phyloP scores from a whole-genome alignment of 2,888 invertebrate species.

The Cataglyphis livida region DNA sequence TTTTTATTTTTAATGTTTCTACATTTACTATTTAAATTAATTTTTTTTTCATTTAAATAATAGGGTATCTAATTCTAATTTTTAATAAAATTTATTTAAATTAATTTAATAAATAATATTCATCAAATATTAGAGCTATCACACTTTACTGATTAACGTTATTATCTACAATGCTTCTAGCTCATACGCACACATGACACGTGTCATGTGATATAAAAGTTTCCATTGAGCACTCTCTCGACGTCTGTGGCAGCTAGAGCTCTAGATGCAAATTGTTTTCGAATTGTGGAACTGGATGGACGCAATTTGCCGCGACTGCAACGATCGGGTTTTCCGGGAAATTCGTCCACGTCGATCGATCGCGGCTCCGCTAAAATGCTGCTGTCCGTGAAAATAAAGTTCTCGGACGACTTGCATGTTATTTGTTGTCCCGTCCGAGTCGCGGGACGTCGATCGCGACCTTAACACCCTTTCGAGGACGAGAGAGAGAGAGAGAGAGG shows the following conservation, averaged over 20 bases:
- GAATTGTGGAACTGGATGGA: neutral
- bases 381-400: conserved; percentile 19
- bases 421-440: neutral
- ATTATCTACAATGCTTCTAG: neutral
- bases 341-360: conserved; percentile 26
- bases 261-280: conserved; percentile 28
- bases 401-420: conserved; percentile 4
- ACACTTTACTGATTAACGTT: neutral
- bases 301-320: conserved; percentile 9
- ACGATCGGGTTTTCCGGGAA: conserved; percentile 24
- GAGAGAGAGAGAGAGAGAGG: neutral
- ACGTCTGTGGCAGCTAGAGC: neutral
- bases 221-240: neutral
- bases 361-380: conserved; percentile 7
- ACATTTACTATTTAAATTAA: too few relatives aligned
- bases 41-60: too few relatives aligned
- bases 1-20: too few relatives aligned
- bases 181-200: neutral
- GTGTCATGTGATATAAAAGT: neutral
- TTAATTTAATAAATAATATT: too few relatives aligned
- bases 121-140: neutral
- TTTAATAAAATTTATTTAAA: too few relatives aligned
- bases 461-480: conserved; percentile 35
- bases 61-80: too few relatives aligned
- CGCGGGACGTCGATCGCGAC: conserved; percentile 26